Evolutionary conservation across 1,140 invertebrate genomes (phyloP).

Genomic region (Rhyacophila brunnea): DNA sequence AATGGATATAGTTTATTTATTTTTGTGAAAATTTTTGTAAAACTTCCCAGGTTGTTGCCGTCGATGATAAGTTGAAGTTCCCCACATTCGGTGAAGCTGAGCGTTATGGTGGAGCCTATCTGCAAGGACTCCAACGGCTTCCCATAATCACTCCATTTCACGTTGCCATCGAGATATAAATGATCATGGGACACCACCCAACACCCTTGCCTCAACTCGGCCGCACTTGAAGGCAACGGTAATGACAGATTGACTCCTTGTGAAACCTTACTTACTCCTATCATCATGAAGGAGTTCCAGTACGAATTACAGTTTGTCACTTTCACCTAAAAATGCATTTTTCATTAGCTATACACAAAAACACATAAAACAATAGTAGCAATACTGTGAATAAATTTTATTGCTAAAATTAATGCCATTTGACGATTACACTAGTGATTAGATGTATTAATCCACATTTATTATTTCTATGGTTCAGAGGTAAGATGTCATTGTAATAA

Average conservation of each 20-base stretch:
- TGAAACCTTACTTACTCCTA: constrained; percentile 11
- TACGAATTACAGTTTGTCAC: constrained; percentile 14
- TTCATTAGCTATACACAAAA: neutral
- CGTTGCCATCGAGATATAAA: constrained; percentile 26
- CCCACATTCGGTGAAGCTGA: constrained; percentile 29
- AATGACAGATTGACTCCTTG: too few relatives aligned
- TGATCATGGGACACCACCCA: constrained; percentile 30
- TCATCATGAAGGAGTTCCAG: constrained; percentile 20
- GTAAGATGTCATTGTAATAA: too few relatives aligned
- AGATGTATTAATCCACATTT: too few relatives aligned
- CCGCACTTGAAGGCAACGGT: constrained; percentile 9
- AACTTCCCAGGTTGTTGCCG: constrained; percentile 23
- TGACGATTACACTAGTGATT: too few relatives aligned
- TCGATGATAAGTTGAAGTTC: constrained; percentile 27
- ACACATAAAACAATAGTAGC: too few relatives aligned
- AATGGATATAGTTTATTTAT: constrained; percentile 25
- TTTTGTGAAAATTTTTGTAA: constrained; percentile 22
- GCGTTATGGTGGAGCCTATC: constrained; percentile 15
- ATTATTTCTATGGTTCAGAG: too few relatives aligned
- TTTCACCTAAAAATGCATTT: constrained; percentile 13
- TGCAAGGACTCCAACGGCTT: constrained; percentile 16
- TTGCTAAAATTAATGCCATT: too few relatives aligned
- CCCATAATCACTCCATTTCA: constrained; percentile 28
- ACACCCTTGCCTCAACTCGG: constrained; percentile 23
- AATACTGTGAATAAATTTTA: too few relatives aligned